Conservation (phyloP, 1,140 invertebrate species). For the Diabrotica undecimpunctata region DNA sequence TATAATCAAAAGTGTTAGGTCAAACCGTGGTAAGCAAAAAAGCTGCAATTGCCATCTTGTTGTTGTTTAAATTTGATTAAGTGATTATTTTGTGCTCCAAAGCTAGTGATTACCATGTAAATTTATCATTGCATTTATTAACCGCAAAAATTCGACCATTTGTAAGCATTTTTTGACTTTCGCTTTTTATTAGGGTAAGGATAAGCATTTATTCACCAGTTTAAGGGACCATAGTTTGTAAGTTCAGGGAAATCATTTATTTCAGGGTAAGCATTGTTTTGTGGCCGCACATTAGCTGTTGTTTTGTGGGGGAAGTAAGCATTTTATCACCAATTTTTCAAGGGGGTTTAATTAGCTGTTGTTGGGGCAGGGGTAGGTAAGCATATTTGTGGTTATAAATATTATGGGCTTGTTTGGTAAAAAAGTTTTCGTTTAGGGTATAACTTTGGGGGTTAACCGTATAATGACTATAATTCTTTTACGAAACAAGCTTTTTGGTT, state of each 20-base stretch:
- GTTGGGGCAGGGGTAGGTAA: no score
- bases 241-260: no score
- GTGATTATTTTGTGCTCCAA: background rate
- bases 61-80: constrained; percentile 7
- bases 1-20: background rate
- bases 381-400: no score
- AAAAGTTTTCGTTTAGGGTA: no score
- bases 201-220: constrained; percentile 4
- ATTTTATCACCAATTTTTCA: background rate
- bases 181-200: background rate
- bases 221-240: no score
- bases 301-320: constrained; percentile 13
- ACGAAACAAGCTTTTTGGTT: no score
- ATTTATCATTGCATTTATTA: constrained; percentile 20
- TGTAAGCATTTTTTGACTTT: constrained; percentile 23
- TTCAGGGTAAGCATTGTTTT: constrained; percentile 9
- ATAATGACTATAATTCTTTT: background rate
- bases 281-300: constrained; percentile 4
- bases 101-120: constrained; percentile 7
- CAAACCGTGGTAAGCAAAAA: no score
- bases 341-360: no score
- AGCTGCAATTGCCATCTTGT: background rate
- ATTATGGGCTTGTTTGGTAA: no score
- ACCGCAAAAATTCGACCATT: background rate
- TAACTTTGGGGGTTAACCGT: background rate